A percentile compares a stretch with the other conserved stretches of the same genome.
phyloP scores from a whole-genome alignment of 2,888 invertebrate species.

The Eubasilissa splendida region DNA sequence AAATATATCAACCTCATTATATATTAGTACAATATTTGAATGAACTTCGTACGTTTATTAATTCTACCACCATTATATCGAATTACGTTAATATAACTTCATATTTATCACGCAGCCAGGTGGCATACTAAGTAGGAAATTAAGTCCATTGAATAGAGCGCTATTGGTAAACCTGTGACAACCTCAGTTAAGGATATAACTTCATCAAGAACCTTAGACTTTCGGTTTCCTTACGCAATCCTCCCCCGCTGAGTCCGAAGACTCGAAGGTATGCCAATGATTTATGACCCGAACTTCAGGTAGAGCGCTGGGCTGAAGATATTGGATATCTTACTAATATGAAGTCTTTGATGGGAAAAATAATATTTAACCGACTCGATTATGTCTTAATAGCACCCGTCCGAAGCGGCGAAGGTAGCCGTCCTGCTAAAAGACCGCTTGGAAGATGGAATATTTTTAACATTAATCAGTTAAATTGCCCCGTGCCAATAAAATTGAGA shows the following conservation, averaged over 20 bases:
- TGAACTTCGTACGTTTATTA: slow-evolving; percentile 7
- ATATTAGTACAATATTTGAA: no score
- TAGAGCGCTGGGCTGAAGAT: slow-evolving; percentile 17
- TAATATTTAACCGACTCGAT: slow-evolving; percentile 41
- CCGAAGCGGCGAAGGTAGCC: slow-evolving; percentile 44
- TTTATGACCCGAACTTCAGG: slow-evolving; percentile 29
- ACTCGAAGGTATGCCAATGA: slow-evolving; percentile 23
- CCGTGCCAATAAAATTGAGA: slow-evolving; percentile 50
- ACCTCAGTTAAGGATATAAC: not conserved
- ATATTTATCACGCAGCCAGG: slow-evolving; percentile 8
- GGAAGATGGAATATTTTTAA: slow-evolving; percentile 50
- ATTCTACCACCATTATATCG: not conserved
- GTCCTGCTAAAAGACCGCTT: slow-evolving; percentile 35
- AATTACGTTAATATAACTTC: not conserved
- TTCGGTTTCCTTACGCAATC: not conserved
- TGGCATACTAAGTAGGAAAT: slow-evolving; percentile 27
- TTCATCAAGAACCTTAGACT: slow-evolving; percentile 23
- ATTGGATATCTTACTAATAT: slow-evolving; percentile 17
- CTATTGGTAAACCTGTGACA: slow-evolving; percentile 11
- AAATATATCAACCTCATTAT: no score
- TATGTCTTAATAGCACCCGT: slow-evolving; percentile 52
- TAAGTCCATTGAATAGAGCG: slow-evolving; percentile 11
- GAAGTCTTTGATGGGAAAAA: slow-evolving; percentile 15
- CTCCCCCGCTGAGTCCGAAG: slow-evolving; percentile 16
- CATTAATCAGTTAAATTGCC: slow-evolving; percentile 44